Conservation (phyloP, 1,140 invertebrate species). For the Gryon sp. region DNA sequence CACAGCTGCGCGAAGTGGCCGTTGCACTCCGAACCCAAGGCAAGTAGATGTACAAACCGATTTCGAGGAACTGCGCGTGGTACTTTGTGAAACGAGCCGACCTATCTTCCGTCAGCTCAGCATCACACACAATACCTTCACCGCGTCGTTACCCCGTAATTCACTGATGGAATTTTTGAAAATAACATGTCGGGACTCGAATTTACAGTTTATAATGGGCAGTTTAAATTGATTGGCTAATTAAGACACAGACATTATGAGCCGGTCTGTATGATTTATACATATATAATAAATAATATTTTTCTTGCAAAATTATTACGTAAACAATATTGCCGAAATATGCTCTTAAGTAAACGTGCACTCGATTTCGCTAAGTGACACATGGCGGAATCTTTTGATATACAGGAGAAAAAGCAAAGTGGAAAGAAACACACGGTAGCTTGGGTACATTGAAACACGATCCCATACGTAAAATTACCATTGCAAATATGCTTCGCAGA, state of each 20-base stretch:
- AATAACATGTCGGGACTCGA: slow-evolving; percentile 4
- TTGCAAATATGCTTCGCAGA: slow-evolving; percentile 28
- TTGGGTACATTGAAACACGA: not conserved
- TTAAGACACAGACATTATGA: not conserved
- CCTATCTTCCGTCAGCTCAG: slow-evolving; percentile 48
- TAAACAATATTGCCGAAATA: no score
- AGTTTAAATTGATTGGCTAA: slow-evolving; percentile 21
- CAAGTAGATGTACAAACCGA: slow-evolving; percentile 48
- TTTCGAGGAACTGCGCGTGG: slow-evolving; percentile 51
- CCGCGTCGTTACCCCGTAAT: slow-evolving; percentile 19
- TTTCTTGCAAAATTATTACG: no score
- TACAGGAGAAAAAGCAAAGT: not conserved
- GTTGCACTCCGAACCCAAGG: slow-evolving; percentile 52
- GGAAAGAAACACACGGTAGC: slow-evolving; percentile 16
- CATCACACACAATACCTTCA: slow-evolving; percentile 38
- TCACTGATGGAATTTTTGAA: slow-evolving; percentile 10
- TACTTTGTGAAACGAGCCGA: slow-evolving; percentile 53
- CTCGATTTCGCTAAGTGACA: no score
- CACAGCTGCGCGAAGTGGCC: slow-evolving; percentile 54
- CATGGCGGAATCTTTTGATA: not conserved
- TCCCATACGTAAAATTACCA: slow-evolving; percentile 28
- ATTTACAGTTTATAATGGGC: not conserved
- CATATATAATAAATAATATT: no score
- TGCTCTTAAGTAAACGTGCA: no score
- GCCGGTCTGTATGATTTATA: not conserved